Percentiles rank a stretch among this genome's conserved stretches.
Evolutionary conservation across 2,888 invertebrate genomes (phyloP).

Genomic region (Corbicula japonica): DNA sequence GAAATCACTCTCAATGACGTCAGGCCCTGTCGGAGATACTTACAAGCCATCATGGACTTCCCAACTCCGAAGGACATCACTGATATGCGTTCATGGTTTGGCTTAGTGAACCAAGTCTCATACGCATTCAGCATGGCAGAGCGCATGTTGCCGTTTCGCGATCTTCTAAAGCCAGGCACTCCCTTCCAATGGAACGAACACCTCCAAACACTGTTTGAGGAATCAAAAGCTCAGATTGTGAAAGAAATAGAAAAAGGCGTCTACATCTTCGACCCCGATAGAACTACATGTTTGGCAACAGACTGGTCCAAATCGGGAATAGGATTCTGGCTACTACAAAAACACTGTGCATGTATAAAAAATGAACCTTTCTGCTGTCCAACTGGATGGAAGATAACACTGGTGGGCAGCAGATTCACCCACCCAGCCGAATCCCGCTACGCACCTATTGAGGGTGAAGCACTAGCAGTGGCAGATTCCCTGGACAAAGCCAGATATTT

Average conservation of each 20-base stretch:
- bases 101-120: constrained; percentile 72
- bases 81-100: constrained; percentile 73
- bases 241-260: constrained; percentile 66
- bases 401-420: constrained; percentile 67
- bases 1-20: constrained; percentile 51
- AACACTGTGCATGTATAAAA: constrained; percentile 55
- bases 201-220: constrained; percentile 39
- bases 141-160: constrained; percentile 66
- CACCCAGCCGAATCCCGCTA: too few relatives aligned
- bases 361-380: constrained; percentile 57
- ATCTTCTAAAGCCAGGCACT: constrained; percentile 66
- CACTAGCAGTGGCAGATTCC: constrained; percentile 49
- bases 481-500: constrained; percentile 51
- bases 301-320: constrained; percentile 68
- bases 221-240: constrained; percentile 53
- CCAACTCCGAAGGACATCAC: constrained; percentile 66
- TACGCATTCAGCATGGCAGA: constrained; percentile 72
- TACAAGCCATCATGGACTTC: constrained; percentile 67
- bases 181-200: constrained; percentile 57
- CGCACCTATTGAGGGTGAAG: too few relatives aligned
- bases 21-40: constrained; percentile 57
- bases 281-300: constrained; percentile 75
- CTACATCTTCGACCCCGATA: constrained; percentile 63
- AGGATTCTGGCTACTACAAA: constrained; percentile 65
- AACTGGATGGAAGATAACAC: constrained; percentile 54